phyloP scores from a whole-genome alignment of 2,797 vertebrate species.

The Sparus aurata region DNA sequence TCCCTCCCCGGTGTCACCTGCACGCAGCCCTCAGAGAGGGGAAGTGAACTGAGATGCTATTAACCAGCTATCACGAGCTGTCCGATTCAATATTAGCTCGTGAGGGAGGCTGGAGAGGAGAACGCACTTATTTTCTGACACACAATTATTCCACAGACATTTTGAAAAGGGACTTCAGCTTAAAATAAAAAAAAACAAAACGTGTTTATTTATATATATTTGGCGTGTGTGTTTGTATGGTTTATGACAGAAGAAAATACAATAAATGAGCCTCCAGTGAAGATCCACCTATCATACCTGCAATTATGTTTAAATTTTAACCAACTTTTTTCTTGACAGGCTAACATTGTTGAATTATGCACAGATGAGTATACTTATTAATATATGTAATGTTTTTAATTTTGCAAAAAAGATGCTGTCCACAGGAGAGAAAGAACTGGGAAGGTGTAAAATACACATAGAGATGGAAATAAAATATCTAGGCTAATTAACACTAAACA shows the following conservation, averaged over 20 bases:
- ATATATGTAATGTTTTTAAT: background rate
- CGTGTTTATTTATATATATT: background rate
- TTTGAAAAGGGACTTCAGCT: background rate
- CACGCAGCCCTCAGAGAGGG: background rate
- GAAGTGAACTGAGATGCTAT: conserved; percentile 31
- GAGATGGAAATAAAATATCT: background rate
- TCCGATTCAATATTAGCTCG: conserved; percentile 40
- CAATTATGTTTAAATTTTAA: background rate
- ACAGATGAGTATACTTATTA: background rate
- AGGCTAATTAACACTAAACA: background rate
- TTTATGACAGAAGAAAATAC: background rate
- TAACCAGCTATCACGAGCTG: conserved; percentile 39
- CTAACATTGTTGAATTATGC: background rate
- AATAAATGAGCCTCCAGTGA: background rate
- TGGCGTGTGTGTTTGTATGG: background rate
- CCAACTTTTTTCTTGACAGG: background rate
- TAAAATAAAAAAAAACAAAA: background rate
- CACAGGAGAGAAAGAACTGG: background rate
- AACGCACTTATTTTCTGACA: background rate
- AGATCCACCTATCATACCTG: background rate
- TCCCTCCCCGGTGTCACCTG: conserved; percentile 25
- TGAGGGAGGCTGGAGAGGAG: conserved; percentile 1
- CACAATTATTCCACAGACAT: background rate
- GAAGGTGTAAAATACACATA: background rate
- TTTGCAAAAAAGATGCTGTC: background rate